These are phyloP conservation scores for Entomyzon cyanotis DNA, from an alignment of 2,113 vertebrate genomes.

Conservation along the genomic window DNA sequence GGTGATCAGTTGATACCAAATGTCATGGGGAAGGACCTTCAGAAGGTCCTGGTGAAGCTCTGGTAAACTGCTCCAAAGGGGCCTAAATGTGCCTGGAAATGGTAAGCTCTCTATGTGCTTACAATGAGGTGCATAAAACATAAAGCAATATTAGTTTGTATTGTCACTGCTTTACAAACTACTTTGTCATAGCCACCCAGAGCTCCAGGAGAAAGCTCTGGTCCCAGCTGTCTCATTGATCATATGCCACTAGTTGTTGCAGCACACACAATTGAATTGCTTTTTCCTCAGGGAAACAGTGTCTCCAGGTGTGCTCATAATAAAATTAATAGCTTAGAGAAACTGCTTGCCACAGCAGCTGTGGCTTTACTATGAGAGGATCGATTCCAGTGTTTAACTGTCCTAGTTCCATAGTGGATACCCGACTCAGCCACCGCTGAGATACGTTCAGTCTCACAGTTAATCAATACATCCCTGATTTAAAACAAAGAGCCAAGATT, in stretches of 20 bases:
- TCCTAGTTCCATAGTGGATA: constrained; percentile 77
- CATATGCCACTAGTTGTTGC: constrained; percentile 68
- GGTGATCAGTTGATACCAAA: neutral
- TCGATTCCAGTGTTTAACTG: constrained; percentile 83
- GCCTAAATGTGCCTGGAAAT: neutral
- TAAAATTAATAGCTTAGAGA: constrained; percentile 87
- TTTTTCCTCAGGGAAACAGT: constrained; percentile 77
- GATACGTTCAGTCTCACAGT: constrained; percentile 60
- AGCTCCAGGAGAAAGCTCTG: constrained; percentile 21
- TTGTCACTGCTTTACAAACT: constrained; percentile 6
- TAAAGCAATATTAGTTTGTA: constrained; percentile 5
- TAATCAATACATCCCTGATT: constrained; percentile 80
- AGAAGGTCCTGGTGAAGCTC: neutral
- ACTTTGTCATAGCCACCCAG: neutral
- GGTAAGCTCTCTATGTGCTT: neutral
- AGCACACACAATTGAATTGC: constrained; percentile 79
- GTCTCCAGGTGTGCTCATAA: constrained; percentile 86
- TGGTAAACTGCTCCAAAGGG: neutral
- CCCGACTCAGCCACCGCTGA: constrained; percentile 70
- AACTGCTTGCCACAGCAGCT: constrained; percentile 81
- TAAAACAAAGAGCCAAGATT: constrained; percentile 75
- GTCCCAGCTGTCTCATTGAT: constrained; percentile 74
- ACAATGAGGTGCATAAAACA: constrained; percentile 21
- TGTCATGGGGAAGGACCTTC: neutral
- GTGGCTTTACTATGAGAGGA: constrained; percentile 63